Percentiles rank a stretch among this genome's conserved stretches.
phyloP scores from a whole-genome alignment of 2,797 vertebrate species.

The Notamacropus eugenii region DNA sequence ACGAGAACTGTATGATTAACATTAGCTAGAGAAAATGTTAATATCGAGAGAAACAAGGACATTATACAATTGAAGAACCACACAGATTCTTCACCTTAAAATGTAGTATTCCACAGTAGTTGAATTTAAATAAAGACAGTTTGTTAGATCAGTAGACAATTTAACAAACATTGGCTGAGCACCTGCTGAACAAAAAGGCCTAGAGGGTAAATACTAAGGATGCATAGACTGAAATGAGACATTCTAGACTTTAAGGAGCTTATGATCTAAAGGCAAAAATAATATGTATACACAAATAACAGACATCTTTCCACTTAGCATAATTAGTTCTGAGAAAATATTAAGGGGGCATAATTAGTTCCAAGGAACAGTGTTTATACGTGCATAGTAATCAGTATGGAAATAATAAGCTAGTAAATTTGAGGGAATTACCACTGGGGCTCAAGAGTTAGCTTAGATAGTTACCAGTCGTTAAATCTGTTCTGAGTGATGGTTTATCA shows the following conservation, averaged over 20 bases:
- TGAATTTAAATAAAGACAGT: not conserved
- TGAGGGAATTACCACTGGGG: not conserved
- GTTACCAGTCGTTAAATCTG: not conserved
- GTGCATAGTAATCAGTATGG: not conserved
- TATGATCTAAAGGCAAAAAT: not conserved
- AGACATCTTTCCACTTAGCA: not conserved
- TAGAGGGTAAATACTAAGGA: not conserved
- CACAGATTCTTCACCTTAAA: not conserved
- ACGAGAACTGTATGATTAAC: not conserved
- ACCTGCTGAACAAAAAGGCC: not conserved
- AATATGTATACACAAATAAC: not conserved
- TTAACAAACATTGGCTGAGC: not conserved
- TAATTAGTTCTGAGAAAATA: not conserved
- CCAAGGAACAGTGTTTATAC: not conserved
- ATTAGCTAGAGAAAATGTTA: constrained; percentile 33
- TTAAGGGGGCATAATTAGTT: not conserved
- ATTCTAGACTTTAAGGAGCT: not conserved
- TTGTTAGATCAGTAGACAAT: not conserved
- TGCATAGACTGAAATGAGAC: not conserved
- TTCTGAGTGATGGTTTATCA: not conserved
- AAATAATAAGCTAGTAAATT: not conserved
- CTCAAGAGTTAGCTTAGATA: not conserved
- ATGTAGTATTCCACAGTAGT: not conserved
- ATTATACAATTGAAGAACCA: not conserved
- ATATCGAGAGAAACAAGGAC: constrained; percentile 28